Conservation (phyloP, 2,888 invertebrate species). For the Xylota segnis region DNA sequence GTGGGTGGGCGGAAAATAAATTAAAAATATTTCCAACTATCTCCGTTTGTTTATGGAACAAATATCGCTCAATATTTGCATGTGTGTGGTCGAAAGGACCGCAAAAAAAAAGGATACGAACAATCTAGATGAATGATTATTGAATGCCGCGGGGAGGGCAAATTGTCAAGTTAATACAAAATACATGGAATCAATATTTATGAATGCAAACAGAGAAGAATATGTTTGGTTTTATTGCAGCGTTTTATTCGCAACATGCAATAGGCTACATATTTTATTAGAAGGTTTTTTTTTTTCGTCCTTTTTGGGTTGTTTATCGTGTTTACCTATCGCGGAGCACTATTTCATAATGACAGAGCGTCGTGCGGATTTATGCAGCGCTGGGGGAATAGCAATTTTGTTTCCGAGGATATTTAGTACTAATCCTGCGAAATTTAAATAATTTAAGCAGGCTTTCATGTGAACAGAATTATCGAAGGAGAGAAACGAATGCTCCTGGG, state of each 20-base stretch:
- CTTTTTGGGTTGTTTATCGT: no score
- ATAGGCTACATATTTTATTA: neutral
- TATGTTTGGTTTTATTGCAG: neutral
- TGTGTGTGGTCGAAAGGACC: neutral
- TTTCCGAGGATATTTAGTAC: no score
- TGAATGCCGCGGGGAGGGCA: conserved; percentile 1
- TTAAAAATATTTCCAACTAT: conserved; percentile 13
- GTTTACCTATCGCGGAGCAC: no score
- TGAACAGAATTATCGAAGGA: no score
- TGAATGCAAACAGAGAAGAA: conserved; percentile 12
- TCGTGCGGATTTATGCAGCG: no score
- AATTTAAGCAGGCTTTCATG: no score
- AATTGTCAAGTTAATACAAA: conserved; percentile 25
- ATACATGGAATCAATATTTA: conserved; percentile 28
- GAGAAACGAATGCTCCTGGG: no score
- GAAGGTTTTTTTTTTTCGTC: no score
- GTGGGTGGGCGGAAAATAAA: neutral
- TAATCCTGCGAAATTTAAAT: no score
- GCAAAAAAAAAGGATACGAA: neutral
- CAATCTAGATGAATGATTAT: conserved; percentile 17
- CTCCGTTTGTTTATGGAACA: neutral
- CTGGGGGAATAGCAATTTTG: no score
- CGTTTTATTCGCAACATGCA: neutral
- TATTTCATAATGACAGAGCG: no score
- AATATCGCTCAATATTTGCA: conserved; percentile 11